Evolutionary conservation across 2,113 vertebrate genomes (phyloP).

Genomic region (Heterochromis multidens): DNA sequence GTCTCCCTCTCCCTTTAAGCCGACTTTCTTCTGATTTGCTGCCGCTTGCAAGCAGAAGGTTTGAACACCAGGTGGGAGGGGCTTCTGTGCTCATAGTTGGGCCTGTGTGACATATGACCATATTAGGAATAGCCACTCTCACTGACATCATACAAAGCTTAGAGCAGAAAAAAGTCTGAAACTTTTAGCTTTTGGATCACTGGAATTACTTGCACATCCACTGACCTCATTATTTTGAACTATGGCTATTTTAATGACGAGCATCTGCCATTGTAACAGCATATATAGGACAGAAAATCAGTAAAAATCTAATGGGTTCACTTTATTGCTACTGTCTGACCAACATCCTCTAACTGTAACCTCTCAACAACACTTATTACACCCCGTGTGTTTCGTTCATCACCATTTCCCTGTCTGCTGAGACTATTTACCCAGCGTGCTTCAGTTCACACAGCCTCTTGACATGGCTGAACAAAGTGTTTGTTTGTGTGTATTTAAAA

Average conservation of each 20-base stretch:
- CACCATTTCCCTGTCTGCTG: background rate
- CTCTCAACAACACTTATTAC: background rate
- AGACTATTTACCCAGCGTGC: background rate
- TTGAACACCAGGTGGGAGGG: no score
- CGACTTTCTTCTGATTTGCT: background rate
- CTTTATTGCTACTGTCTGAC: background rate
- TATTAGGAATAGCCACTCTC: no score
- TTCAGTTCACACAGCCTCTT: background rate
- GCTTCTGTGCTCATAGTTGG: no score
- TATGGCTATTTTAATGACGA: background rate
- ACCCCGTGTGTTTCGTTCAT: background rate
- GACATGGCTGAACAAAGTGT: background rate
- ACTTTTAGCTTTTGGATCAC: no score
- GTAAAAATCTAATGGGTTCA: rapidly evolving
- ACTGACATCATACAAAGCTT: no score
- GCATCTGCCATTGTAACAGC: background rate
- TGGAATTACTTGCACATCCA: background rate
- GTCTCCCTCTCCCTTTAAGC: background rate
- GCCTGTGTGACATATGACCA: no score
- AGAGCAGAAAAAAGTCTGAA: no score
- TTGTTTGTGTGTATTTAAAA: background rate
- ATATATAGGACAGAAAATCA: background rate
- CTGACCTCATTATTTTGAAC: background rate
- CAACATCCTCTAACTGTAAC: background rate
- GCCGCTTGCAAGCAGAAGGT: background rate